Percentiles rank a stretch among this genome's conserved stretches.
Conservation (phyloP, 1,140 invertebrate genomes). For the Propsilocerus akamusi region DNA sequence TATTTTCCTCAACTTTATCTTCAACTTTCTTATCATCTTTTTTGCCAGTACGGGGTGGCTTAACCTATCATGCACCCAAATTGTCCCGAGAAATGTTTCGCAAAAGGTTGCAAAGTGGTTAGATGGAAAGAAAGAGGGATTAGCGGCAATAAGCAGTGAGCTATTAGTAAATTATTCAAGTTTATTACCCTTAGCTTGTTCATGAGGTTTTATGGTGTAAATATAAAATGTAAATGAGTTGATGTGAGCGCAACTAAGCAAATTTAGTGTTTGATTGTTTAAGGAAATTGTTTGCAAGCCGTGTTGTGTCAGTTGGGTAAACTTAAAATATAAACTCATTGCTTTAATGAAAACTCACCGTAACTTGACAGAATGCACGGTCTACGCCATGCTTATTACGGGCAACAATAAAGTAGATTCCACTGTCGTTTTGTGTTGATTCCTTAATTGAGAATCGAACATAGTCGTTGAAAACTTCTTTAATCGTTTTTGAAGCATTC, state of each 20-base stretch:
- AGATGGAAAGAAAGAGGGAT: conserved; percentile 6
- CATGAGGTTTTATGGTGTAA: too few species aligned
- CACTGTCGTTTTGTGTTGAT: conserved; percentile 67
- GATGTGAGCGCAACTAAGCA: background rate
- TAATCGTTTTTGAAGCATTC: conserved; percentile 50
- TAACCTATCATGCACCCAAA: background rate
- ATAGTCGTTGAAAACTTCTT: conserved; percentile 68
- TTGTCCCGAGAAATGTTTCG: too few species aligned
- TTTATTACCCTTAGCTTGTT: background rate
- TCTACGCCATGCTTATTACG: conserved; percentile 80
- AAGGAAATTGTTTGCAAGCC: conserved; percentile 1
- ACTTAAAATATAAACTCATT: conserved; percentile 6
- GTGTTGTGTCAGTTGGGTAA: conserved; percentile 9
- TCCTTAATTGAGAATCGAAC: conserved; percentile 74
- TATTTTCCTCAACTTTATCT: background rate
- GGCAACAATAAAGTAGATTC: conserved; percentile 84
- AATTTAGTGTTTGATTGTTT: conserved; percentile 5
- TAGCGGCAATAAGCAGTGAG: conserved; percentile 10
- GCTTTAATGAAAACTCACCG: conserved; percentile 29
- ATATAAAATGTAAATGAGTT: background rate
- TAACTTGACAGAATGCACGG: conserved; percentile 63
- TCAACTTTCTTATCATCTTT: background rate
- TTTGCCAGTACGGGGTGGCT: background rate
- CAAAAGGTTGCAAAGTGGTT: too few species aligned
- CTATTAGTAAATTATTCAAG: too few species aligned